Base-by-base conservation (phyloP, 2,888 invertebrate genomes). In the Crematogaster levior region DNA sequence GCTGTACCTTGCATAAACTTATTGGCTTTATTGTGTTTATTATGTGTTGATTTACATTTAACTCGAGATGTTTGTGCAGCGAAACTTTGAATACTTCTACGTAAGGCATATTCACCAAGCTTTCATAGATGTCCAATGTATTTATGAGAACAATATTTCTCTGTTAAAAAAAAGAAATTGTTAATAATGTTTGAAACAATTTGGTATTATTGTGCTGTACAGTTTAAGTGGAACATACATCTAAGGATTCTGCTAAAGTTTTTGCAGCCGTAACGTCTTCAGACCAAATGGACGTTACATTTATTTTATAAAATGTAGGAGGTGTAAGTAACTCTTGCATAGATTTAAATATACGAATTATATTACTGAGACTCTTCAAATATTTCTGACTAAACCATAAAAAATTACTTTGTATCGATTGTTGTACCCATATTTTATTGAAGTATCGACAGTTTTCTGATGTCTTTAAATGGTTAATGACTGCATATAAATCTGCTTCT, bases 191-290 rank as follows among this genome's bases (percentile, higher is more conserved):
- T 21, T 34, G 34, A 56, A 27, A 34, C 9, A 21, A 51, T 43
- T 68, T 51, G 21, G 3, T 15, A 27, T n/a, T 58, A 72, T 3
- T 72, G 7, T 53, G 15, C 18, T 27, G n/a, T n/a, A 27, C 7
- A 40, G 40, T 56, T 40, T n/a, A 56, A 37, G 27, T 72, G 27
- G 3, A 4, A n/a, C 18, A 9, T 58, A 72, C 56, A 56, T 72
- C 56, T 56, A 72, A 72, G 18, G 40, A 40, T 27, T 18, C n/a
- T 27, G 72, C 72, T 58, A 72, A 72, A 56, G n/a, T n/a, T n/a
- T 37, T 72, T 12, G 72, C 72, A 27, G 72, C n/a, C 24, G 12
- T 7, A 40, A 72, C 27, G 27, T 72, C 37, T 40, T 72, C 72
- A 7, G 56, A 40, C 56, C 72, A 72, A 56, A 72, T 40, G 5